Evolutionary conservation across 2,888 invertebrate species (phyloP), one percentile per base, ranked within the genome.

Genomic region (Scaptomyza parva): DNA sequence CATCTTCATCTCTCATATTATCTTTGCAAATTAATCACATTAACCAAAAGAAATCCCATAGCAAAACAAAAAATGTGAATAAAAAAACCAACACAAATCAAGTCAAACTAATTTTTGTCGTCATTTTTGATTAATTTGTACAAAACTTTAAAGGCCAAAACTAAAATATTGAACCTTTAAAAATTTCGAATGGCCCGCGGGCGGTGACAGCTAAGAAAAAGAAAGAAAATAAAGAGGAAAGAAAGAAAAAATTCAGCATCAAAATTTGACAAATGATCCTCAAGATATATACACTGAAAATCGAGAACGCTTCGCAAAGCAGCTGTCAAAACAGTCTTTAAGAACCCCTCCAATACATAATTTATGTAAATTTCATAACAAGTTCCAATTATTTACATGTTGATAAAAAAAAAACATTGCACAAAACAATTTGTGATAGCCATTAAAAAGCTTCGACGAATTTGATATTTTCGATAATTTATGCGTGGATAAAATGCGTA

Each of bases 351-450:
- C 1, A 6, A 8, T 11, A 20, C 9, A 33, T 73, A 78, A 74
- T 74, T 70, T 75, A 76, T 75, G 76, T 75, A 64, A 75, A 78
- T 78, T 74, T 76, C 68, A 73, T 74, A 77, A 74, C 77, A 67
- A 74, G 77, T 44, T 44, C 30, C 73, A 74, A 74, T 77, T 77
- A 74, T 77, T 74, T 62, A 76, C 52, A 73, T 61, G 54, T 30
- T 41, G 37, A 3, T 9, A 17, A 6, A 52, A 60, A 55, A 60
- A 39, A 57, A 60, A 73, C 76, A 66, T 72, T 73, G 77, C 77
- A 73, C 77, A 73, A 73, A 76, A 71, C 37, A 76, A 43, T 2
- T 53, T 65, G n/a, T 28, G 72, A 55, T 52, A 54, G 37, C 41
- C 51, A 51, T 35, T 50, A 57, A 50, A 50, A 63, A 70, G 66